phyloP scores from a whole-genome alignment of 92 coral and sea anemone genomes.

The Diadumene lineata region DNA sequence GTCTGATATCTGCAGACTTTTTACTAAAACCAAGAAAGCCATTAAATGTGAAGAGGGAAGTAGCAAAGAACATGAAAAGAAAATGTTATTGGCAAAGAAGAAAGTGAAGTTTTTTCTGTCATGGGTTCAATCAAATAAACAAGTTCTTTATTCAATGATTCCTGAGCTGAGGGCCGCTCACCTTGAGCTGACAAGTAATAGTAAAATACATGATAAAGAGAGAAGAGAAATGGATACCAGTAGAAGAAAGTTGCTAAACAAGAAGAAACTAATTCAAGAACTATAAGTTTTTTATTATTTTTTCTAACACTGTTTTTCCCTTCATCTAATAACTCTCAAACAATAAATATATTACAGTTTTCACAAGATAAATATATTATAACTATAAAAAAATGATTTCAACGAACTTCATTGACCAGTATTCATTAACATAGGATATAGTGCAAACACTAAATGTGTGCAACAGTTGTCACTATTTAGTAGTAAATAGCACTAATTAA shows the following conservation, averaged over 20 bases:
- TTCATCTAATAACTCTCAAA: no score
- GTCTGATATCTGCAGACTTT: conserved; percentile 74
- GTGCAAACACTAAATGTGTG: no score
- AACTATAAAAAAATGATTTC: no score
- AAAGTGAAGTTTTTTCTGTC: conserved; percentile 77
- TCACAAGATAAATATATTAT: no score
- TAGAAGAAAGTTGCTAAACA: conserved; percentile 35
- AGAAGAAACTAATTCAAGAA: conserved; percentile 73
- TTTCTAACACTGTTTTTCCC: no score
- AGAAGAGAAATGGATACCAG: conserved; percentile 55
- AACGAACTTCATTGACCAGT: no score
- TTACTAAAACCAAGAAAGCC: conserved; percentile 45
- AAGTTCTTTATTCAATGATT: conserved; percentile 45
- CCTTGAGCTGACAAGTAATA: conserved; percentile 27
- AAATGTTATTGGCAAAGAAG: conserved; percentile 87
- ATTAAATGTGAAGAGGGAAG: conserved; percentile 17
- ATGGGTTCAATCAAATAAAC: conserved; percentile 64
- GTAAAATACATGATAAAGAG: conserved; percentile 54
- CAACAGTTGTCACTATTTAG: no score
- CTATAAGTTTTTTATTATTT: no score
- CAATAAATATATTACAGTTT: no score
- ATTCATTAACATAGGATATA: no score
- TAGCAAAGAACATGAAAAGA: conserved; percentile 49
- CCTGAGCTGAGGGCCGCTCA: conserved; percentile 48
- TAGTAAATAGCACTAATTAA: no score